Conservation (phyloP, 2,888 invertebrate species). For the Unio delphinus region DNA sequence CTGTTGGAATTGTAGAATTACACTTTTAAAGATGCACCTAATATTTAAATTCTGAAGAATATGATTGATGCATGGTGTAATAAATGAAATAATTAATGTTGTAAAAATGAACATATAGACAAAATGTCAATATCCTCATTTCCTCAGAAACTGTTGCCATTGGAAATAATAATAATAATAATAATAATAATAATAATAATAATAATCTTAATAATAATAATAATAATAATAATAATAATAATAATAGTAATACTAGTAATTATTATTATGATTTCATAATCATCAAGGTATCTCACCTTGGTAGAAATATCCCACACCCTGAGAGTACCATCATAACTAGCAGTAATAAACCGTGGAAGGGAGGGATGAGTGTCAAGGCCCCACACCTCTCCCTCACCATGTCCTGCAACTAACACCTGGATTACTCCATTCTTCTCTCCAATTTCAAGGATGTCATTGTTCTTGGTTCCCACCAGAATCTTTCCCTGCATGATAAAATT, state of each 20-base stretch:
- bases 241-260: neutral
- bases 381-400: slow-evolving; percentile 71
- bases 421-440: slow-evolving; percentile 66
- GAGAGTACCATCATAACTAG: slow-evolving; percentile 70
- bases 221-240: neutral
- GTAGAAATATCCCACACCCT: slow-evolving; percentile 66
- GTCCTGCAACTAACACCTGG: slow-evolving; percentile 62
- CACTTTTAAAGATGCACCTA: no score
- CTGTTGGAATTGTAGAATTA: no score
- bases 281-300: slow-evolving; percentile 52
- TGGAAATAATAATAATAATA: neutral
- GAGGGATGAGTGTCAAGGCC: slow-evolving; percentile 69
- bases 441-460: slow-evolving; percentile 67
- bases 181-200: neutral
- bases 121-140: no score
- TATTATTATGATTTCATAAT: neutral
- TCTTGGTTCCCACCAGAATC: slow-evolving; percentile 70
- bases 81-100: no score
- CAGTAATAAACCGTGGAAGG: slow-evolving; percentile 63
- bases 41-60: no score
- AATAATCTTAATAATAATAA: neutral
- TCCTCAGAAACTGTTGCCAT: neutral
- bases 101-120: no score
- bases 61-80: no score
- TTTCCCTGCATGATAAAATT: slow-evolving; percentile 57